A percentile compares a stretch with the other conserved stretches of the same genome.
Evolutionary conservation across 2,113 vertebrate genomes (phyloP).

Genomic region (Clarias magur): DNA sequence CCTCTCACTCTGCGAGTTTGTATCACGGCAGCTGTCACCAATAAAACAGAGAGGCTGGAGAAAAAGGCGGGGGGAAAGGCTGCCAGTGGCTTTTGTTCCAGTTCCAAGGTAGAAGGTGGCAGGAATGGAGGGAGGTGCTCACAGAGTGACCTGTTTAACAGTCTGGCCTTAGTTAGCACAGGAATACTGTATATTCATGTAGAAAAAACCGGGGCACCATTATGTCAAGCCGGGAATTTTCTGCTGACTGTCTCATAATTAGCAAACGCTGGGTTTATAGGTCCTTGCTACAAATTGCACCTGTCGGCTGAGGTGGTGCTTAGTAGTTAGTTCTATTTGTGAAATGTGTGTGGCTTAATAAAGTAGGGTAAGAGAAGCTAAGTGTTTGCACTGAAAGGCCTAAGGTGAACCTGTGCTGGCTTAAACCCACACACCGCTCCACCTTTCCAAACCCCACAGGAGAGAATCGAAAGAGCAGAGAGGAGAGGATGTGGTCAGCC

Average conservation of each 20-base stretch:
- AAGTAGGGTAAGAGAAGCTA: slow-evolving; percentile 45
- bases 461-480: slow-evolving; percentile 53
- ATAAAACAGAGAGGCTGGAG: slow-evolving; percentile 74
- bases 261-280: slow-evolving; percentile 64
- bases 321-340: slow-evolving; percentile 63
- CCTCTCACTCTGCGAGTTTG: slow-evolving; percentile 79
- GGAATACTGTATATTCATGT: slow-evolving; percentile 58
- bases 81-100: slow-evolving; percentile 71
- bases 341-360: slow-evolving; percentile 66
- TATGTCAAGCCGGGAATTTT: slow-evolving; percentile 68
- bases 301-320: slow-evolving; percentile 66
- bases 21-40: slow-evolving; percentile 81
- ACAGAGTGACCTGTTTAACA: slow-evolving; percentile 74
- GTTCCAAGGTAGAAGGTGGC: slow-evolving; percentile 68
- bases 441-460: slow-evolving; percentile 35
- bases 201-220: slow-evolving; percentile 70
- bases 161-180: slow-evolving; percentile 68
- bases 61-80: slow-evolving; percentile 48
- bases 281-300: slow-evolving; percentile 72
- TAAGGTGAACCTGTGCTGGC: slow-evolving; percentile 35
- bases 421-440: not conserved
- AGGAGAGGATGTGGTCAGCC: slow-evolving; percentile 63
- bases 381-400: slow-evolving; percentile 28
- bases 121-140: slow-evolving; percentile 56
- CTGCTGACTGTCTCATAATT: slow-evolving; percentile 69